Conservation (phyloP, 2,797 vertebrate species). For the Betta splendens region DNA sequence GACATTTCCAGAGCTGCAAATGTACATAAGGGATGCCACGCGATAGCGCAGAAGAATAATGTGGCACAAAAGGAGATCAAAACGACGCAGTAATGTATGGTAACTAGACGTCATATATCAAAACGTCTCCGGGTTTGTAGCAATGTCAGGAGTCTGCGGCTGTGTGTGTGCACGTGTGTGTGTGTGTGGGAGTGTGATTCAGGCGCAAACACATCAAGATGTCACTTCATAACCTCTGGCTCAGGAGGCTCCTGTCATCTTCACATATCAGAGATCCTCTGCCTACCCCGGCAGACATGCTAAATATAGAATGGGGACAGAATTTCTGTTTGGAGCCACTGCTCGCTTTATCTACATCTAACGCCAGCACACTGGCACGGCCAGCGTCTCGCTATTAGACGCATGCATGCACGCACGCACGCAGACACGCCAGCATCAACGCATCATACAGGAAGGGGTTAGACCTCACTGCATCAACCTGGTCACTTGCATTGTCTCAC, state of each 20-base stretch:
- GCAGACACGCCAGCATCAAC: conserved; percentile 8
- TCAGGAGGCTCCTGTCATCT: conserved; percentile 82
- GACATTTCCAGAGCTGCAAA: conserved; percentile 31
- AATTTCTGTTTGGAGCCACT: conserved; percentile 73
- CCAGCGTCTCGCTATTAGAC: conserved; percentile 34
- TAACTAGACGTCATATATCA: conserved; percentile 61
- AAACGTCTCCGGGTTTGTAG: conserved; percentile 59
- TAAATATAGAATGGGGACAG: conserved; percentile 82
- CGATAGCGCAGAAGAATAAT: conserved; percentile 24
- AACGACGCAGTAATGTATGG: conserved; percentile 53
- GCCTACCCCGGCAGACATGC: conserved; percentile 75
- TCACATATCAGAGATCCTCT: conserved; percentile 79
- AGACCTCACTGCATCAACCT: not conserved
- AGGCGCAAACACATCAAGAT: conserved; percentile 77
- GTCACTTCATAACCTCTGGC: conserved; percentile 83
- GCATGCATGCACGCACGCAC: conserved; percentile 11
- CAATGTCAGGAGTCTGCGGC: conserved; percentile 64
- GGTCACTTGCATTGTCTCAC: conserved; percentile 15
- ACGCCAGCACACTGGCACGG: conserved; percentile 37
- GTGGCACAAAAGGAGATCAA: conserved; percentile 47
- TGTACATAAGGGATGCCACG: conserved; percentile 13
- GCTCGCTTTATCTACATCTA: conserved; percentile 74
- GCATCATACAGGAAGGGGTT: not conserved
- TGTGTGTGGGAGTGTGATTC: conserved; percentile 75
- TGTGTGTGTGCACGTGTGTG: conserved; percentile 68